Base-by-base conservation (phyloP, 23 tunicate genomes). In the Ascidia mentula region DNA sequence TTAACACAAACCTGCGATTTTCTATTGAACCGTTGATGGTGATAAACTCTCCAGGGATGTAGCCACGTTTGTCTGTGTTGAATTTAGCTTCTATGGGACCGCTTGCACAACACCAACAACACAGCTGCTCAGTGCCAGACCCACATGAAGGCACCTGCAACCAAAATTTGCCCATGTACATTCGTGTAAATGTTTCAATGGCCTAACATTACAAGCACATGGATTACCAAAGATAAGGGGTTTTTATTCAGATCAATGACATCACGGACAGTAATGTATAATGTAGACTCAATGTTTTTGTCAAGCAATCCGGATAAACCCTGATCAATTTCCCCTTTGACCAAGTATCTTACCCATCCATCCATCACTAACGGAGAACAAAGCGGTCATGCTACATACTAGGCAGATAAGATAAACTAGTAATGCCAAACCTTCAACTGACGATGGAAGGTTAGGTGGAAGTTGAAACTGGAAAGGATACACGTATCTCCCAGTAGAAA, bases 391-490 rank as follows among this genome's bases (percentile, higher is more conserved):
- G n/a, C n/a, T n/a, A n/a, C n/a, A n/a, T n/a, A n/a, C n/a, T n/a
- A n/a, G n/a, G n/a, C n/a, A n/a, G n/a, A n/a, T n/a, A n/a, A n/a
- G n/a, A n/a, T n/a, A n/a, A n/a, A n/a, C n/a, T n/a, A n/a, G n/a
- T n/a, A n/a, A n/a, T n/a, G n/a, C n/a, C n/a, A n/a, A n/a, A 89
- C 95, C 88, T 89, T 89, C 95, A 79, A 85, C 79, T n/a, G 95
- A 89, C 0, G 65, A 53, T 53, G 65, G 65, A 53, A 53, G 65
- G 24, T 53, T 53, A 9, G 7, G 7, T 26, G 65, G 65, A 3
- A 53, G 24, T 9, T 53, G 65, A 53, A 53, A 53, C 13, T 53
- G 65, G 65, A 53, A 53, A 53, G 65, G 65, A 28, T 53, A 53
- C 4, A 53, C 65, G 24, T 53, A 20, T 28, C 65, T 53, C 24